These are phyloP conservation scores for Lamellibrachia luymesi DNA, from an alignment of 1,140 invertebrate genomes.

Conservation along the genomic window DNA sequence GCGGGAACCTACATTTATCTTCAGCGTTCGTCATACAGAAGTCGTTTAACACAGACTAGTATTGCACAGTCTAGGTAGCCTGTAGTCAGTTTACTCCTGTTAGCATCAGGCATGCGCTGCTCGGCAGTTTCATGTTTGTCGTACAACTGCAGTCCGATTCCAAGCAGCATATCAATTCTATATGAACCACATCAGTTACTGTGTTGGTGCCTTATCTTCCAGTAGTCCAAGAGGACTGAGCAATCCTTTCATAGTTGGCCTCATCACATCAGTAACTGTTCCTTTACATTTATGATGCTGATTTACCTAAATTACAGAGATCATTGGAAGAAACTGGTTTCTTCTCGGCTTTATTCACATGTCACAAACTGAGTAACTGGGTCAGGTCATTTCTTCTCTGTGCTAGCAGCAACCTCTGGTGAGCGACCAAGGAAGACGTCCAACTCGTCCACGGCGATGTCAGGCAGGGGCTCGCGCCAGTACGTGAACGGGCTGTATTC, in stretches of 20 bases:
- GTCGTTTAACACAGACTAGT: neutral
- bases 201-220: too few species aligned
- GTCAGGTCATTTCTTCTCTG: neutral
- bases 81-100: neutral
- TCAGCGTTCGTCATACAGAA: neutral
- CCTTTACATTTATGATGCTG: neutral
- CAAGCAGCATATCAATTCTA: neutral
- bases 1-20: neutral
- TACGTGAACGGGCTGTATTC: slow-evolving; percentile 88
- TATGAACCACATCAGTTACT: neutral
- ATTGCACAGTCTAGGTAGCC: neutral
- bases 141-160: neutral
- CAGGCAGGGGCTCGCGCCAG: slow-evolving; percentile 83
- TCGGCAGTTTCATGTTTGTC: neutral
- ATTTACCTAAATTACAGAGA: slow-evolving; percentile 5
- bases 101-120: too few species aligned
- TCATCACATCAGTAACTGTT: too few species aligned
- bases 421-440: slow-evolving; percentile 12
- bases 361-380: neutral
- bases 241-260: too few species aligned
- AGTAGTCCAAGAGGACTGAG: too few species aligned
- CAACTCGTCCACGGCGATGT: slow-evolving; percentile 30
- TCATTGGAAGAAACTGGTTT: neutral
- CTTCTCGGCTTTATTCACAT: neutral
- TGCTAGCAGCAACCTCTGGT: neutral